Evolutionary conservation across 1,140 invertebrate species (phyloP), one percentile per base, ranked within the genome.

Genomic region (Leptinotarsa texana): DNA sequence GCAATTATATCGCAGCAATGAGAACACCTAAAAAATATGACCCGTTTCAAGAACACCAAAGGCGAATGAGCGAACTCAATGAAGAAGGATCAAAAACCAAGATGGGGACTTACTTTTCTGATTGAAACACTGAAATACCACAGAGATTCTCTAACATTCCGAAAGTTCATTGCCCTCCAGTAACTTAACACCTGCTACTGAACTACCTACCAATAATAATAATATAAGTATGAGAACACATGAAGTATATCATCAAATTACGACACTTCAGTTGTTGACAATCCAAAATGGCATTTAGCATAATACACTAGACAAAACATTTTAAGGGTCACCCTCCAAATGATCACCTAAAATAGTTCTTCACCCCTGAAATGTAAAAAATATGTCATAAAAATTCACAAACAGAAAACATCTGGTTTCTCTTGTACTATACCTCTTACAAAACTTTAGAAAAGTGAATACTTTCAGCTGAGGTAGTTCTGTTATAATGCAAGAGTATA

Each of bases 391-490:
- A 65, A 67, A 42, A 27, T 17, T 67, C 18, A 67, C 65, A 13
- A 67, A 13, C 13, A 15, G 27, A 24, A 42, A 27, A 21, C 33
- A 42, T 42, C 33, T 42, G 33, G 27, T 33, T n/a, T 24, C 17
- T 27, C 24, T 67, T 24, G 65, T 67, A 24, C 17, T 67, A 33
- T 24, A 67, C 33, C 48, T 42, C 15, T 51, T 69, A 69, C 42
- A 69, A 69, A 69, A 69, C 18, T 69, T 42, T 69, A 69, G 68
- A 69, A 51, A 69, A 69, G 68, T 69, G 68, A 69, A 51, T 69
- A 69, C 68, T 69, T 69, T 65, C 24, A 51, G 21, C n/a, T 69
- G 68, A 69, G 68, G 68, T 69, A 69, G 68, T 69, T 69, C 42
- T 49, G 68, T 69, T 69, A 21, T 33, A 48, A 69, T 48, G 68